phyloP scores from a whole-genome alignment of 2,888 invertebrate genomes.

The Teleogryllus oceanicus region DNA sequence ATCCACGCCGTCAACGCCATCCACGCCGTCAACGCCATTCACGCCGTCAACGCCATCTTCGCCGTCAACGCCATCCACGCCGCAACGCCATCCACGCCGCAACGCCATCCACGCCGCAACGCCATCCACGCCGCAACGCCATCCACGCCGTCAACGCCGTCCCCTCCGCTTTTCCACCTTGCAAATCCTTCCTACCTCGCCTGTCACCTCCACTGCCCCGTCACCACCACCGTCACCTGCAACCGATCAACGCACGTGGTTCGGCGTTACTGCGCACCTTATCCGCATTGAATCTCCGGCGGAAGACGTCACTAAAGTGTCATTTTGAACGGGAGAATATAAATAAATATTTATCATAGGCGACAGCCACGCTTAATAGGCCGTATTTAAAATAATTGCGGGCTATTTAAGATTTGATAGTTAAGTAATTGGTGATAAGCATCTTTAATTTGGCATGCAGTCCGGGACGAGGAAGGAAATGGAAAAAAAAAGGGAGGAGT shows the following conservation, averaged over 20 bases:
- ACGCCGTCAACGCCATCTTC: too few relatives aligned
- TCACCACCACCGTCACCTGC: background rate
- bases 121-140: too few relatives aligned
- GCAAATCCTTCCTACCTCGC: background rate
- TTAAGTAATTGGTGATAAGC: background rate
- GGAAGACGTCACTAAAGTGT: background rate
- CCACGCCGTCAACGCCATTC: too few relatives aligned
- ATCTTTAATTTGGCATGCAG: background rate
- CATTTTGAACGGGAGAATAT: conserved; percentile 4
- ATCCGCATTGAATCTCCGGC: background rate
- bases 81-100: too few relatives aligned
- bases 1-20: too few relatives aligned
- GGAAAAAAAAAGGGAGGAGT: too few relatives aligned
- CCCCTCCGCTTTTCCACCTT: too few relatives aligned
- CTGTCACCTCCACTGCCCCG: background rate
- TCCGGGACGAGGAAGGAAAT: background rate
- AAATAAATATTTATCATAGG: conserved; percentile 1
- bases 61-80: too few relatives aligned
- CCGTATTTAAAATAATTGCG: conserved; percentile 11
- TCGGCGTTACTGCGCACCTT: background rate
- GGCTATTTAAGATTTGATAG: background rate
- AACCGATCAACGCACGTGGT: background rate
- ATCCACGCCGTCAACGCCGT: too few relatives aligned
- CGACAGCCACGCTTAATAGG: background rate
- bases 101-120: too few relatives aligned